phyloP scores from a whole-genome alignment of 2,113 vertebrate genomes.

The Azemiops feae region DNA sequence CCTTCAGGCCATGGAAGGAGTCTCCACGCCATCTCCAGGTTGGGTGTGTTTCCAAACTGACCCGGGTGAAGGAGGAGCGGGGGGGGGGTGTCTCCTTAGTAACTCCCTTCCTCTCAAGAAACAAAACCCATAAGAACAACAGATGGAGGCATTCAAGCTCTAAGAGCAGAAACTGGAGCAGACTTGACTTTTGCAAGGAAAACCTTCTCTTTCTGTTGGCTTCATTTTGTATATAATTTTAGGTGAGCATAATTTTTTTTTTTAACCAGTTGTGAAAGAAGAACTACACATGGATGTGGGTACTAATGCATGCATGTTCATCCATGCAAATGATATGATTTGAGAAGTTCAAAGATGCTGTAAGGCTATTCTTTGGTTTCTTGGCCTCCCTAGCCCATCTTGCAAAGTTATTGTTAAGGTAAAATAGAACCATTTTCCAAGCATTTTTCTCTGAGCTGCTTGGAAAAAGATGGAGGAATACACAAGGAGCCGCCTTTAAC shows the following conservation, averaged over 20 bases:
- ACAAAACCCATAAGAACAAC: neutral
- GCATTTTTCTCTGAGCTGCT: neutral
- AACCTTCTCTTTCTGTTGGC: neutral
- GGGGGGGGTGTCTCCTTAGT: neutral
- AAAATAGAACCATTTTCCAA: neutral
- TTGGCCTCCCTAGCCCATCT: neutral
- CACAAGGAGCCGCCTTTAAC: neutral
- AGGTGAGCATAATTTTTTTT: neutral
- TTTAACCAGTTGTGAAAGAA: neutral
- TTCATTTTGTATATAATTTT: neutral
- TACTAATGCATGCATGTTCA: neutral
- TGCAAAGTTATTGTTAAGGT: neutral
- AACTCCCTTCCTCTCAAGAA: neutral
- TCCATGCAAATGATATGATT: neutral
- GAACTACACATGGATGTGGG: neutral
- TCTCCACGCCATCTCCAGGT: neutral
- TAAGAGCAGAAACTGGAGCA: neutral
- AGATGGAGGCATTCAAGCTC: neutral
- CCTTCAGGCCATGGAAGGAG: too few relatives aligned
- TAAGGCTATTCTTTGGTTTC: neutral
- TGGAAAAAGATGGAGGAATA: neutral
- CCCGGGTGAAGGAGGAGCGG: neutral
- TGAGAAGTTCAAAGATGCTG: neutral
- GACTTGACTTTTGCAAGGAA: neutral
- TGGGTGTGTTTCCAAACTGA: neutral